Percentiles rank a stretch among this genome's conserved stretches.
phyloP scores from a whole-genome alignment of 2,797 vertebrate species.

The Gadopsis marmoratus region DNA sequence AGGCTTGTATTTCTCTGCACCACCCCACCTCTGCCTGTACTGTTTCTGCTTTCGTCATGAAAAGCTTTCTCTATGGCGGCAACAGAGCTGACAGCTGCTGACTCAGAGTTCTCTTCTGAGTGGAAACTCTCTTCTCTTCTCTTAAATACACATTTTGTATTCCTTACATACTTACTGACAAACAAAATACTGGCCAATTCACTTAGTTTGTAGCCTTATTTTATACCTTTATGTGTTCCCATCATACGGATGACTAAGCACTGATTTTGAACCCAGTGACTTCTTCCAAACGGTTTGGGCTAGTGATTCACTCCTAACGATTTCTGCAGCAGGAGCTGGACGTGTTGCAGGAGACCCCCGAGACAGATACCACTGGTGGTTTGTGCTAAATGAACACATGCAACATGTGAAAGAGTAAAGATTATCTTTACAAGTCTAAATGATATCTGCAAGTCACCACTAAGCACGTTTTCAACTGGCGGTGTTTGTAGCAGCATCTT shows the following conservation, averaged over 20 bases:
- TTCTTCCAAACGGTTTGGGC: background rate
- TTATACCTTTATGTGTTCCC: background rate
- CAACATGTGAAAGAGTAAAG: background rate
- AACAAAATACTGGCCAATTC: background rate
- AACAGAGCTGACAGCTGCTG: slow-evolving; percentile 75
- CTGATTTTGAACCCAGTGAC: slow-evolving; percentile 20
- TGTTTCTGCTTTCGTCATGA: slow-evolving; percentile 58
- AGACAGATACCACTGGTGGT: background rate
- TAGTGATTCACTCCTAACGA: slow-evolving; percentile 15
- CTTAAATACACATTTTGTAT: slow-evolving; percentile 20
- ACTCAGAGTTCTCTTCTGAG: slow-evolving; percentile 62
- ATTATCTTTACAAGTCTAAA: background rate
- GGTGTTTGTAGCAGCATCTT: background rate
- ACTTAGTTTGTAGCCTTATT: slow-evolving; percentile 10
- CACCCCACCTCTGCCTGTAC: slow-evolving; percentile 24
- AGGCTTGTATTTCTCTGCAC: slow-evolving; percentile 22
- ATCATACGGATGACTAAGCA: slow-evolving; percentile 47
- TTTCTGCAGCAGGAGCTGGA: slow-evolving; percentile 21
- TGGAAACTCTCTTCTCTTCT: slow-evolving; percentile 38
- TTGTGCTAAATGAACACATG: background rate
- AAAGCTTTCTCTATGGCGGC: slow-evolving; percentile 52
- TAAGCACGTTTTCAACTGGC: background rate
- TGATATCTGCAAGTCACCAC: slow-evolving; percentile 2
- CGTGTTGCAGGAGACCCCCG: background rate
- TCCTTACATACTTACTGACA: background rate